Evolutionary conservation across 1,140 invertebrate genomes (phyloP).

Genomic region (Drosophila mauritiana): DNA sequence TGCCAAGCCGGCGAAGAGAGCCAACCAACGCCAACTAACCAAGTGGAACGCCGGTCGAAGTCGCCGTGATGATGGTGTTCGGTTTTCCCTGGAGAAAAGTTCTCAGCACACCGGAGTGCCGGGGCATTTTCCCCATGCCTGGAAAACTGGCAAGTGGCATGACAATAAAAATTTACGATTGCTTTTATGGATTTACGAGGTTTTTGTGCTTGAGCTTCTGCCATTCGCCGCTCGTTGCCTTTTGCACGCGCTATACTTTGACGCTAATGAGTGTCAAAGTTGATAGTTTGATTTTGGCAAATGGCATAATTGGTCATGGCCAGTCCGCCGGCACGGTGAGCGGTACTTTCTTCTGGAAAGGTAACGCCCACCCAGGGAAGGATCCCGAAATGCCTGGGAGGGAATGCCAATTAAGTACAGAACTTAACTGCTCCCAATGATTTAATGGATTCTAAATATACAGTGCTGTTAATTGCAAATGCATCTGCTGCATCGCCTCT

Average conservation of each 20-base stretch:
- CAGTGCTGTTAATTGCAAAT: not conserved
- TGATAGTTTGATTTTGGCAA: slow-evolving; percentile 76
- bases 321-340: not conserved
- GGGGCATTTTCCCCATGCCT: slow-evolving; percentile 49
- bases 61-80: slow-evolving; percentile 16
- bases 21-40: slow-evolving; percentile 28
- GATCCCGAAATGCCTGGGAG: not conserved
- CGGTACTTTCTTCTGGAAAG: not conserved
- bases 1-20: slow-evolving; percentile 47
- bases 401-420: not conserved
- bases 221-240: slow-evolving; percentile 10
- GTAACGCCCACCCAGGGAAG: not conserved
- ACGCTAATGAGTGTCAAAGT: slow-evolving; percentile 82
- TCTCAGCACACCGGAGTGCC: slow-evolving; percentile 49
- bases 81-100: slow-evolving; percentile 80
- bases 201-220: slow-evolving; percentile 53
- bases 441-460: not conserved
- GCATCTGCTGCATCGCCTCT: not conserved
- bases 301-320: slow-evolving; percentile 61
- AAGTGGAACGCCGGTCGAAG: slow-evolving; percentile 48
- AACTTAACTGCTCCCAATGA: not conserved
- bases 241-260: slow-evolving; percentile 68
- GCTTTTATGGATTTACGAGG: slow-evolving; percentile 82
- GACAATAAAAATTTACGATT: slow-evolving; percentile 83
- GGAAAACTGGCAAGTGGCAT: slow-evolving; percentile 67